Evolutionary conservation across 2,888 invertebrate genomes (phyloP), one percentile per base, ranked within the genome.

Genomic region (Melieria picta): DNA sequence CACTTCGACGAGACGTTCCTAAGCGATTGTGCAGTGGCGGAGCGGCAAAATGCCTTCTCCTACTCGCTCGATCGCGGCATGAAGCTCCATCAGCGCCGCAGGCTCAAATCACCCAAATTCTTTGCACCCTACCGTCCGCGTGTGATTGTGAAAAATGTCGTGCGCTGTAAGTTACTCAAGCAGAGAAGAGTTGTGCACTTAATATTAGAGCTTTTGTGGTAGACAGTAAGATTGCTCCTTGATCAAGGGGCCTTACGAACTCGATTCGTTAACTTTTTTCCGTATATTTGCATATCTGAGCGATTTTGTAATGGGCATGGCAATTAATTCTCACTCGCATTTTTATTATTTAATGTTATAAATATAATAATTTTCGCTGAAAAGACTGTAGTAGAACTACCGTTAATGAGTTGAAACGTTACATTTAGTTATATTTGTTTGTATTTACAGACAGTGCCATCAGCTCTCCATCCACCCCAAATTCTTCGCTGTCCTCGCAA

Each of bases 1-100:
- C 79, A 85, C 74, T 86, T 85, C 78, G 86, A 86, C 80, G 85
- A 86, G 78, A 79, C 85, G 78, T 86, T 86, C 79, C 78, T 86
- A 72, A 80, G 79, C 73, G 84, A 84, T 75, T 86, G 83, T 72
- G 85, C 80, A 70, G 78, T 81, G 58, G 82, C 81, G 45, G 84
- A 85, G 72, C 82, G 81, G 66, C 81, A 80, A 76, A 82, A 79
- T 75, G 77, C 81, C 72, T 82, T 82, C 69, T 84, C 84, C 58
- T 84, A 84, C 77, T 81, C 82, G 45, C 58, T 76, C 69, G 74
- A 74, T 62, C 74, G 71, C 46, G 50, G 69, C 63, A 78, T 80
- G 75, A 82, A 82, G 78, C 80, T 78, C 72, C 80, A 81, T 67
- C 77, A 81, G 71, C 78, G 81, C 42, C 78, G 82, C 71, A 82